These are phyloP conservation scores for Drosophila elegans DNA, from an alignment of 1,140 invertebrate species.

Conservation along the genomic window DNA sequence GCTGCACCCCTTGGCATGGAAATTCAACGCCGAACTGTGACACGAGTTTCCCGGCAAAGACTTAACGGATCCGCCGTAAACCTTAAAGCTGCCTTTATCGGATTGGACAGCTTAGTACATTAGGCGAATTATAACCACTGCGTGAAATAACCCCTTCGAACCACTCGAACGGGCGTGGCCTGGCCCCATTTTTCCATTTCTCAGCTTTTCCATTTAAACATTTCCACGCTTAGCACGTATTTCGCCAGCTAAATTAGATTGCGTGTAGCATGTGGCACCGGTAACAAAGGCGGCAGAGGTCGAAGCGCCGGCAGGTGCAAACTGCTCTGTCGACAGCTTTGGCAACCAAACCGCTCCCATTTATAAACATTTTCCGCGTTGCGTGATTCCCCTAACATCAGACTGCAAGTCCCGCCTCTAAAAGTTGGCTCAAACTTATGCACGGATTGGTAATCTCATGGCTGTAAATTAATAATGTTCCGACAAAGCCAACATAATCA, in stretches of 20 bases:
- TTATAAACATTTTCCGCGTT: conserved; percentile 19
- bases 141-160: conserved; percentile 17
- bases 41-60: conserved; percentile 9
- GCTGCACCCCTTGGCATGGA: conserved; percentile 24
- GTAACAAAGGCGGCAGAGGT: conserved; percentile 12
- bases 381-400: conserved; percentile 15
- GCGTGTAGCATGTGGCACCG: conserved; percentile 66
- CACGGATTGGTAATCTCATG: conserved; percentile 32
- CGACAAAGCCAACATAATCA: conserved; percentile 16
- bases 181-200: conserved; percentile 31
- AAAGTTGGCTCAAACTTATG: conserved; percentile 17
- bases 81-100: conserved; percentile 19
- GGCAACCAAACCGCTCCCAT: conserved; percentile 17
- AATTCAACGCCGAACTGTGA: conserved; percentile 12
- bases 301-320: conserved; percentile 62
- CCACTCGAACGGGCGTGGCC: conserved; percentile 37
- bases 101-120: conserved; percentile 35
- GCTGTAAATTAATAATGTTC: conserved; percentile 45
- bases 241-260: conserved; percentile 68
- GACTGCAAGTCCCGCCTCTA: conserved; percentile 14
- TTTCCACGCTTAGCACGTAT: conserved; percentile 63
- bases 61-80: background rate
- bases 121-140: conserved; percentile 32
- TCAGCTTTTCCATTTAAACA: conserved; percentile 29
- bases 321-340: conserved; percentile 47